phyloP scores from a whole-genome alignment of 2,797 vertebrate species.

The Psittacula derbiana region DNA sequence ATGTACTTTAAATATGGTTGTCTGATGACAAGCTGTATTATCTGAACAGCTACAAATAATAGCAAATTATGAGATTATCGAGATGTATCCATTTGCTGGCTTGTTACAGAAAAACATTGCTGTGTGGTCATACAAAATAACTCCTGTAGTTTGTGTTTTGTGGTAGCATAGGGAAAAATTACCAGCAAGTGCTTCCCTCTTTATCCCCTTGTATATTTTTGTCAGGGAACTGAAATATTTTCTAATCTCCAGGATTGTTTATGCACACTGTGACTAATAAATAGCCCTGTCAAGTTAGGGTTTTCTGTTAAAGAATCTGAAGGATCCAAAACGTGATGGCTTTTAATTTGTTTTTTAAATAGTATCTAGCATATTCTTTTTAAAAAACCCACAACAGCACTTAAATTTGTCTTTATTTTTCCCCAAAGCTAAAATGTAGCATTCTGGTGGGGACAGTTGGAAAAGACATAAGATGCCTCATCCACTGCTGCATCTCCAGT shows the following conservation, averaged over 20 bases:
- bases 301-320: background rate
- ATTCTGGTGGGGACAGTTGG: background rate
- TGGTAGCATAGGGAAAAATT: background rate
- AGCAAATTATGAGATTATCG: background rate
- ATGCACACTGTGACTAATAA: background rate
- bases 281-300: background rate
- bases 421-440: background rate
- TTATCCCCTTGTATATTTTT: background rate
- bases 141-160: background rate
- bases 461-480: background rate
- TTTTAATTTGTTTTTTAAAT: background rate
- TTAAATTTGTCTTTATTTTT: background rate
- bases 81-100: background rate
- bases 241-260: background rate
- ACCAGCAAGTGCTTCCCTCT: background rate
- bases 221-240: background rate
- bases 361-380: background rate
- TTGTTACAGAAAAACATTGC: background rate
- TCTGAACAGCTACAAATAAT: background rate
- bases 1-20: background rate
- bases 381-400: background rate
- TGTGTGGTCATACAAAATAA: background rate
- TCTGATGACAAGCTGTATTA: background rate
- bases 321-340: background rate
- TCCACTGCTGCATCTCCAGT: background rate